phyloP scores from a whole-genome alignment of 2,113 vertebrate species.

The Lutjanus erythropterus region DNA sequence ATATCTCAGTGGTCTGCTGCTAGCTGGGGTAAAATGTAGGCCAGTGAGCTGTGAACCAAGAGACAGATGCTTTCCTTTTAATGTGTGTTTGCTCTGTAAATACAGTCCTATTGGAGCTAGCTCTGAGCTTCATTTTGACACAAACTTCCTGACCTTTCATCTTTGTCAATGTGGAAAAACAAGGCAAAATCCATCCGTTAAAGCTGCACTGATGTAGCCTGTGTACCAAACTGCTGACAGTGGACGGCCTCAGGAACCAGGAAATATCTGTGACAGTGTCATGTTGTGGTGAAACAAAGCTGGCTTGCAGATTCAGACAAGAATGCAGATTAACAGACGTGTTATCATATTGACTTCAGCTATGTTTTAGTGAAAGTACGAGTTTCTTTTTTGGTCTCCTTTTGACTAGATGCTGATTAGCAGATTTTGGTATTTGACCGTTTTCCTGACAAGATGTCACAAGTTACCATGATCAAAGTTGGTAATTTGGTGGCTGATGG shows the following conservation, averaged over 20 bases:
- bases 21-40: constrained; percentile 21
- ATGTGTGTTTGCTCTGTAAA: constrained; percentile 64
- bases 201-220: not conserved
- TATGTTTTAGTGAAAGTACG: not conserved
- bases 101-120: constrained; percentile 11
- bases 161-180: constrained; percentile 25
- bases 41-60: constrained; percentile 3
- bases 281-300: constrained; percentile 10
- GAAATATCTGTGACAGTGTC: constrained; percentile 44
- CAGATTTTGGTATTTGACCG: not conserved
- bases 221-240: constrained; percentile 51
- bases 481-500: not conserved
- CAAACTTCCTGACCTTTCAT: constrained; percentile 48
- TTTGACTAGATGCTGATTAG: not conserved
- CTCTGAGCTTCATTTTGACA: constrained; percentile 21
- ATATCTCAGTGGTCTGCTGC: constrained; percentile 33
- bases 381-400: not conserved
- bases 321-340: constrained; percentile 10
- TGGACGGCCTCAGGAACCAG: constrained; percentile 55
- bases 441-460: not conserved
- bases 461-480: not conserved
- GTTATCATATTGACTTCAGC: not conserved
- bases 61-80: constrained; percentile 20
- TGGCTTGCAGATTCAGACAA: not conserved
- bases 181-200: not conserved